Percentiles rank a stretch among this genome's conserved stretches.
Conservation (phyloP, 2,888 invertebrate species). For the Mylabris sibirica region DNA sequence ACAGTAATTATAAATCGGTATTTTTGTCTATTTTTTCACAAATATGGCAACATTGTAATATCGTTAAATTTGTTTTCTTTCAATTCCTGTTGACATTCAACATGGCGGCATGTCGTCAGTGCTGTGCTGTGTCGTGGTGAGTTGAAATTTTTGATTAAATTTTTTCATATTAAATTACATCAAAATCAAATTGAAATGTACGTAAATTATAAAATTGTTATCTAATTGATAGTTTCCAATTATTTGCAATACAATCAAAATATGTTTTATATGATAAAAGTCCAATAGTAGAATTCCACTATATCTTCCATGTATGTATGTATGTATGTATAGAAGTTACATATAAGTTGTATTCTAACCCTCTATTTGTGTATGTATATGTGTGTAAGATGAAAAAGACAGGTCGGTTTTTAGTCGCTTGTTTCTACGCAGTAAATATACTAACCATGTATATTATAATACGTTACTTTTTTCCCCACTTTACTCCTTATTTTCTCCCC, state of each 20-base stretch:
- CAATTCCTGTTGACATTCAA: constrained; percentile 78
- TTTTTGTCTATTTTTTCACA: no score
- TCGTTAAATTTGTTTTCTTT: constrained; percentile 55
- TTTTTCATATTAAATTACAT: constrained; percentile 45
- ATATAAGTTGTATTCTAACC: constrained; percentile 23
- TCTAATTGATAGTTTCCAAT: background rate
- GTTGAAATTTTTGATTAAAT: constrained; percentile 63
- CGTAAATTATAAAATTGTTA: constrained; percentile 36
- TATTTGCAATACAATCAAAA: background rate
- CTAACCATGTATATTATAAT: background rate
- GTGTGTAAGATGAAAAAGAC: constrained; percentile 18
- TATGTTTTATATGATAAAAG: no score
- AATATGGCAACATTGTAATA: constrained; percentile 13
- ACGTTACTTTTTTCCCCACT: no score
- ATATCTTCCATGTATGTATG: background rate
- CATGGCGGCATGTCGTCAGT: constrained; percentile 96
- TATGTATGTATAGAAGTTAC: no score
- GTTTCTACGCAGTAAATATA: constrained; percentile 20
- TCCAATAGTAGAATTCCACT: background rate
- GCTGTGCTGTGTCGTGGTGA: constrained; percentile 96
- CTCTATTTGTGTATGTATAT: constrained; percentile 26
- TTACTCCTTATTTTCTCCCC: no score
- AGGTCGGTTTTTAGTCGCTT: constrained; percentile 1
- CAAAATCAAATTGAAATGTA: constrained; percentile 48
- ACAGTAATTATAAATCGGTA: no score